Conservation (phyloP, 2,113 vertebrate genomes). For the Oostethus manadensis region DNA sequence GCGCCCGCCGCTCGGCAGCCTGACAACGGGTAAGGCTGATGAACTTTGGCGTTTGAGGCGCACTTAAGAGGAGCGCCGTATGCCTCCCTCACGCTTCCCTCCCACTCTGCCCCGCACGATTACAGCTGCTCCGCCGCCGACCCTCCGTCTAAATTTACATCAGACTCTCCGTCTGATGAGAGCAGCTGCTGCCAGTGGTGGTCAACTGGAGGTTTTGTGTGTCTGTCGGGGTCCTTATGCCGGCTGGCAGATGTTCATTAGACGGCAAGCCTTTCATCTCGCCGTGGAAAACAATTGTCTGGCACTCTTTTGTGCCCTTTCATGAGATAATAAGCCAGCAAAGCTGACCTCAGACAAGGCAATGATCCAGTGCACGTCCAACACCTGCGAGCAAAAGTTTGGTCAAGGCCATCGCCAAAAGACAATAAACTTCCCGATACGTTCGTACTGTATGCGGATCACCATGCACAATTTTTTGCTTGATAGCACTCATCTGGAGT, state of each 20-base stretch:
- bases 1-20: slow-evolving; percentile 13
- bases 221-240: slow-evolving; percentile 66
- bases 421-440: slow-evolving; percentile 24
- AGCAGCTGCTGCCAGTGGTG: slow-evolving; percentile 70
- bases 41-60: slow-evolving; percentile 50
- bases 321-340: slow-evolving; percentile 36
- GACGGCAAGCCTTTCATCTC: slow-evolving; percentile 74
- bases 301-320: slow-evolving; percentile 65
- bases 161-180: slow-evolving; percentile 65
- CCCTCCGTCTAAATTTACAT: slow-evolving; percentile 67
- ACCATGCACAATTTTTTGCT: too few relatives aligned
- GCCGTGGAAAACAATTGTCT: slow-evolving; percentile 72
- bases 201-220: slow-evolving; percentile 66
- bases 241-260: slow-evolving; percentile 79
- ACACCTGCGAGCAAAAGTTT: slow-evolving; percentile 47
- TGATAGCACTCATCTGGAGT: too few relatives aligned
- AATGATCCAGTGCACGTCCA: slow-evolving; percentile 44
- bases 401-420: slow-evolving; percentile 24
- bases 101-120: slow-evolving; percentile 34
- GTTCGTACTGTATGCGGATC: too few relatives aligned
- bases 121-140: slow-evolving; percentile 44
- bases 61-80: slow-evolving; percentile 30
- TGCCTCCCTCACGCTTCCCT: slow-evolving; percentile 19
- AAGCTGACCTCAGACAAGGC: slow-evolving; percentile 38
- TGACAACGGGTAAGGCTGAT: slow-evolving; percentile 27